Conservation (phyloP, 2,888 invertebrate genomes). For the Rosalia funebris region DNA sequence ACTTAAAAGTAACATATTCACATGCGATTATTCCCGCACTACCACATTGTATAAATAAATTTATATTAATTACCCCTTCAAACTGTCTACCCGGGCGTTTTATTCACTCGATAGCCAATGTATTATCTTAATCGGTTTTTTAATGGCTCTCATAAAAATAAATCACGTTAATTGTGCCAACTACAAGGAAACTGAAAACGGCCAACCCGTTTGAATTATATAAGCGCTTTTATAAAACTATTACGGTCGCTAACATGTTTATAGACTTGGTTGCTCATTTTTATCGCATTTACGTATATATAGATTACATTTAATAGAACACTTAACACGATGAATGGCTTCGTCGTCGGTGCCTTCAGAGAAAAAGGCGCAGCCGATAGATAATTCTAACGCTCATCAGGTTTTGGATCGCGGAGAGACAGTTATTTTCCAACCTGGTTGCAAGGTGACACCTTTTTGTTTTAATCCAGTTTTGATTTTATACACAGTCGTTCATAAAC, state of each 20-base stretch:
- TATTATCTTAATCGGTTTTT: constrained; percentile 30
- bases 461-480: too few species aligned
- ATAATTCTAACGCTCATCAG: background rate
- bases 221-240: constrained; percentile 15
- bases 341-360: background rate
- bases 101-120: constrained; percentile 8
- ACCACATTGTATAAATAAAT: constrained; percentile 19
- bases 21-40: constrained; percentile 17
- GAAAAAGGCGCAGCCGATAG: background rate
- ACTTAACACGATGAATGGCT: background rate
- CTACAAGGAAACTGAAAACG: constrained; percentile 19
- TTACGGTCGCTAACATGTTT: constrained; percentile 5
- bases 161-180: constrained; percentile 25
- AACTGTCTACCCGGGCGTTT: background rate
- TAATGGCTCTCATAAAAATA: constrained; percentile 24
- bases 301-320: background rate
- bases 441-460: too few species aligned
- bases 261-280: constrained; percentile 1
- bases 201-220: constrained; percentile 16
- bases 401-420: too few species aligned
- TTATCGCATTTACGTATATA: constrained; percentile 7
- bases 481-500: too few species aligned
- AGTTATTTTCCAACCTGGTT: too few species aligned
- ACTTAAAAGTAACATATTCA: constrained; percentile 25
- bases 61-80: constrained; percentile 21